Base-by-base conservation (phyloP, 2,797 vertebrate species). In the Gymnodraco acuticeps region DNA sequence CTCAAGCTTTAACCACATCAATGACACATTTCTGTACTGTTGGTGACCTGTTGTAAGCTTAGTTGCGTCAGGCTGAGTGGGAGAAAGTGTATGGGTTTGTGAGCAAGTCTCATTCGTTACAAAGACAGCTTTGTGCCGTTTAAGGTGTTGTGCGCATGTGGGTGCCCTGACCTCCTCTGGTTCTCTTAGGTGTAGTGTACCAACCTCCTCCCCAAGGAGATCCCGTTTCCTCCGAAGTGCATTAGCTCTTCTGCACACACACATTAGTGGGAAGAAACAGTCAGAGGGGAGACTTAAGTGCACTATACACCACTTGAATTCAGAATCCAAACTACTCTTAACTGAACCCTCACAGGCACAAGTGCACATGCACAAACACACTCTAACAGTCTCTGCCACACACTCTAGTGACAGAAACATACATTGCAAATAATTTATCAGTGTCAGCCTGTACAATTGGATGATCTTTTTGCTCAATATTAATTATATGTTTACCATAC, bases 181-280 rank as follows among this genome's bases (percentile, higher is more conserved):
- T 95, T 96, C 92, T 96, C 93, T 94, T 96, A 96, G 94, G 93
- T 96, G 95, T 95, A 97, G 93, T 96, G 96, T 96, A 97, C 98
- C 96, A 96, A 99, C 98, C 98, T 98, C 95, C 20, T 96, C 95
- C 96, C 97, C 95, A 92, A 99, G 95, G 94, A 98, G 97, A 98
- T 97, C 96, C 95, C 97, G 97, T 97, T 98, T 99, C 96, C 96
- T 97, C 93, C 87, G 96, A 95, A 97, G 95, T 96, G 96, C 96
- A 98, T 98, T 97, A 97, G 97, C 96, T 86, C 95, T 95, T 84
- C 95, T 97, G 96, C 96, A 77, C 90, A 91, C 90, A 92, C 90
- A 94, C 91, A 93, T 92, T 90, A 92, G 90, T 78, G 87, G 87
- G 82, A 77, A 85, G 87, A 88, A 91, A 85, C 82, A 90, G 90